phyloP scores from a whole-genome alignment of 2,888 invertebrate species.

The Syrista parreyssii region DNA sequence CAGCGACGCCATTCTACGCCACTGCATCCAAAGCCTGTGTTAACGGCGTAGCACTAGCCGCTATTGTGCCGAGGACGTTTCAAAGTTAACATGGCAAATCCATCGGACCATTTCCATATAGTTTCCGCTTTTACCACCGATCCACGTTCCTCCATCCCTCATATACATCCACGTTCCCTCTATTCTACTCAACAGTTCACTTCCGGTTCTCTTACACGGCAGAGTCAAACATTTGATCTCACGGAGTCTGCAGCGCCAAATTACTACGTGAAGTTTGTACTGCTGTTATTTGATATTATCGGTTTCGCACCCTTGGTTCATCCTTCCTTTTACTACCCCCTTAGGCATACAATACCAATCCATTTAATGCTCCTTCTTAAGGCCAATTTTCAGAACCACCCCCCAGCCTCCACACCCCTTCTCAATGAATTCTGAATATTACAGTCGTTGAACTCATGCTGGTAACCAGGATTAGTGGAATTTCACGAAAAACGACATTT shows the following conservation, averaged over 20 bases:
- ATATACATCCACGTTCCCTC: neutral
- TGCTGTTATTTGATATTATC: neutral
- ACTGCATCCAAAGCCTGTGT: neutral
- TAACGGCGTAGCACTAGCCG: neutral
- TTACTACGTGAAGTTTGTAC: neutral
- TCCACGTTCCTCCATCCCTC: too few species aligned
- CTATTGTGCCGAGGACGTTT: neutral
- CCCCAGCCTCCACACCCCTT: too few species aligned
- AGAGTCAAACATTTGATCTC: slow-evolving; percentile 1
- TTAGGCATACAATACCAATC: neutral
- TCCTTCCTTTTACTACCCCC: neutral
- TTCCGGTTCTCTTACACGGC: neutral
- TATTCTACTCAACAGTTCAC: neutral
- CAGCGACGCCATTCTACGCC: neutral
- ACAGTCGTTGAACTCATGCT: neutral
- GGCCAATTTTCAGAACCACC: too few species aligned
- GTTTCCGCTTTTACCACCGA: neutral
- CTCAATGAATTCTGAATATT: neutral
- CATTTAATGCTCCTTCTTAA: neutral
- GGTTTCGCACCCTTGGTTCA: neutral
- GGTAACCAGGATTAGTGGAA: too few species aligned
- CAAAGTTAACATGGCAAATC: slow-evolving; percentile 12
- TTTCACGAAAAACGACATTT: neutral
- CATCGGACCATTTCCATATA: slow-evolving; percentile 15
- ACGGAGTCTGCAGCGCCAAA: neutral